Conservation (phyloP, 2,888 invertebrate species). For the Orthonevra nobilis region DNA sequence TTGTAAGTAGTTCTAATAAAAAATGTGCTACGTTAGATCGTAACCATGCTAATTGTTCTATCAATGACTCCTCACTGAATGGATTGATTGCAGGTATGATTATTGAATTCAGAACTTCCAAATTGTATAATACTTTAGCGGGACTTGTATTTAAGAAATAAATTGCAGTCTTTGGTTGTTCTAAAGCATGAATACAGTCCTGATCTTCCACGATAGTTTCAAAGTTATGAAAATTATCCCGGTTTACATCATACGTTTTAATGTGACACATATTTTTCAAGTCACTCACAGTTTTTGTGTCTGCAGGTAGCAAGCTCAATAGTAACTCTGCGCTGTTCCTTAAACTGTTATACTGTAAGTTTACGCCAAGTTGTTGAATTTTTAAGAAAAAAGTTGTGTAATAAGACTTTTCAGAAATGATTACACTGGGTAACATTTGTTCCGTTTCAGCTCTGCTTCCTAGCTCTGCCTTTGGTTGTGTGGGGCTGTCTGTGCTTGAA, state of each 20-base stretch:
- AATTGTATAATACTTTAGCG: conserved; percentile 88
- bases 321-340: conserved; percentile 85
- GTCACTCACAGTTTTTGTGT: conserved; percentile 80
- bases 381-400: conserved; percentile 91
- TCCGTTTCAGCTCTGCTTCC: conserved; percentile 92
- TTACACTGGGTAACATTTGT: conserved; percentile 94
- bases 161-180: conserved; percentile 36
- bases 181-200: conserved; percentile 22
- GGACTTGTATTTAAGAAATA: conserved; percentile 80
- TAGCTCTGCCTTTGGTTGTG: conserved; percentile 88
- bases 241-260: conserved; percentile 25
- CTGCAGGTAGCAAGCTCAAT: conserved; percentile 79
- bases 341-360: conserved; percentile 88
- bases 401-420: conserved; percentile 90
- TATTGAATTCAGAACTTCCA: conserved; percentile 92
- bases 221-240: conserved; percentile 24
- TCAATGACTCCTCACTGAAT: conserved; percentile 84
- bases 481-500: conserved; percentile 95
- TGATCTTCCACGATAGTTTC: conserved; percentile 27
- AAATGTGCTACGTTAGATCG: conserved; percentile 83
- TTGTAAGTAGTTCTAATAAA: conserved; percentile 90
- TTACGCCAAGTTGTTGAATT: conserved; percentile 93
- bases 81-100: conserved; percentile 95
- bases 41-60: conserved; percentile 83
- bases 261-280: conserved; percentile 78